Conservation (phyloP, 2,888 invertebrate species). For the Calephelis perditalis region DNA sequence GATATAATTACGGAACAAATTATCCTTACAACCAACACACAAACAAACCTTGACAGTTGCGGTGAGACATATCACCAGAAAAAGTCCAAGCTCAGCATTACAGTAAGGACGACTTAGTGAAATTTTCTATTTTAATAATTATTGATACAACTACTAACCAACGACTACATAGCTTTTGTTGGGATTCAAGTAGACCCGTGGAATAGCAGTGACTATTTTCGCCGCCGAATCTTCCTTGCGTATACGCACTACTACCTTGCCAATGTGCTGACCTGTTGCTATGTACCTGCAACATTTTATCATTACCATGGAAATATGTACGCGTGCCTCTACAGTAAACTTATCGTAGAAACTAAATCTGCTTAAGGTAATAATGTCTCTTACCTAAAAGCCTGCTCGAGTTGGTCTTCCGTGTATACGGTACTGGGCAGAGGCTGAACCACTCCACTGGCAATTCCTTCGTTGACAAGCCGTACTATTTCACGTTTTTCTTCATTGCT, state of each 20-base stretch:
- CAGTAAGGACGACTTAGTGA: too few relatives aligned
- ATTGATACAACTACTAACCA: constrained; percentile 52
- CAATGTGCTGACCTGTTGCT: constrained; percentile 99
- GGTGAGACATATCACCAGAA: too few relatives aligned
- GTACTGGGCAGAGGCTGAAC: constrained; percentile 94
- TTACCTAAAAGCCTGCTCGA: constrained; percentile 93
- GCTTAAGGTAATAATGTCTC: constrained; percentile 7
- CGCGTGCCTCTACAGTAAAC: too few relatives aligned
- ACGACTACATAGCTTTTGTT: constrained; percentile 86
- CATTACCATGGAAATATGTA: too few relatives aligned
- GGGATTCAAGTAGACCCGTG: constrained; percentile 90
- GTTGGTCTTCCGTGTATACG: constrained; percentile 90
- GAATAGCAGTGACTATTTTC: constrained; percentile 86
- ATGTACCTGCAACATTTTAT: constrained; percentile 78
- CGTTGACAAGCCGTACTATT: constrained; percentile 86
- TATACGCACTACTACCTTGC: constrained; percentile 95
- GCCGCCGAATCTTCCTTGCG: constrained; percentile 81
- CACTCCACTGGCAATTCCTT: constrained; percentile 92
- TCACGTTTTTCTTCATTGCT: constrained; percentile 81
- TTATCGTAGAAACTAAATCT: too few relatives aligned
- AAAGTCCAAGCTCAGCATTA: too few relatives aligned
- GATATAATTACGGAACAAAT: too few relatives aligned
- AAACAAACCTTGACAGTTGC: too few relatives aligned
- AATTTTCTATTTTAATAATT: too few relatives aligned
- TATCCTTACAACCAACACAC: too few relatives aligned